Conservation (phyloP, 2,888 invertebrate species). For the Cephus pulcher region DNA sequence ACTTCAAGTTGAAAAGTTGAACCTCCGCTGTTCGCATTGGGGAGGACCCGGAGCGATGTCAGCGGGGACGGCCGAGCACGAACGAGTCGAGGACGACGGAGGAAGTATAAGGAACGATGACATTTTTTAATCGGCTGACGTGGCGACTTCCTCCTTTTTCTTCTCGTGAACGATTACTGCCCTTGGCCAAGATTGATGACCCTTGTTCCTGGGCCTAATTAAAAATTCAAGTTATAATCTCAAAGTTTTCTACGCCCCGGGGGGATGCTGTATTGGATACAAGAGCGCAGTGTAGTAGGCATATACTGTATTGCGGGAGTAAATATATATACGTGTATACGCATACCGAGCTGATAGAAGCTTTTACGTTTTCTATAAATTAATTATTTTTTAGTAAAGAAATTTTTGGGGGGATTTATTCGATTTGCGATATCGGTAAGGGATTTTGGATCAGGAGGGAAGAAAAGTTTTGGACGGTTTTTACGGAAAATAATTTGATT, state of each 20-base stretch:
- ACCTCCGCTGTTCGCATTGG: background rate
- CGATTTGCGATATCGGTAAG: no score
- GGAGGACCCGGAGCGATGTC: background rate
- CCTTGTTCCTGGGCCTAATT: slow-evolving; percentile 1
- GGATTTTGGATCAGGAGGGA: no score
- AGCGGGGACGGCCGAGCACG: background rate
- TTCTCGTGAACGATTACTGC: background rate
- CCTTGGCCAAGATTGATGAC: background rate
- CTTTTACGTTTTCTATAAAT: background rate
- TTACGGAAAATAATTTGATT: background rate
- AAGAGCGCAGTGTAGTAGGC: background rate
- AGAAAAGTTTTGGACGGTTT: no score
- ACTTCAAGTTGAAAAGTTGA: slow-evolving; percentile 17
- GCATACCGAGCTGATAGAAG: background rate
- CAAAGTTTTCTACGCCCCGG: background rate
- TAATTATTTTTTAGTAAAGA: background rate
- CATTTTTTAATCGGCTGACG: slow-evolving; percentile 7
- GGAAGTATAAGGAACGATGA: background rate
- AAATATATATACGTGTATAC: background rate
- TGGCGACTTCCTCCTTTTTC: background rate
- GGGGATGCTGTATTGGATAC: background rate
- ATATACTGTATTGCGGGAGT: background rate
- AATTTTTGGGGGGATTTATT: background rate
- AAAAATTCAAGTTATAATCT: background rate
- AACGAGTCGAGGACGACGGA: background rate